Conservation (phyloP, 64 coral and sea anemone genomes). For the Pocillopora verrucosa region DNA sequence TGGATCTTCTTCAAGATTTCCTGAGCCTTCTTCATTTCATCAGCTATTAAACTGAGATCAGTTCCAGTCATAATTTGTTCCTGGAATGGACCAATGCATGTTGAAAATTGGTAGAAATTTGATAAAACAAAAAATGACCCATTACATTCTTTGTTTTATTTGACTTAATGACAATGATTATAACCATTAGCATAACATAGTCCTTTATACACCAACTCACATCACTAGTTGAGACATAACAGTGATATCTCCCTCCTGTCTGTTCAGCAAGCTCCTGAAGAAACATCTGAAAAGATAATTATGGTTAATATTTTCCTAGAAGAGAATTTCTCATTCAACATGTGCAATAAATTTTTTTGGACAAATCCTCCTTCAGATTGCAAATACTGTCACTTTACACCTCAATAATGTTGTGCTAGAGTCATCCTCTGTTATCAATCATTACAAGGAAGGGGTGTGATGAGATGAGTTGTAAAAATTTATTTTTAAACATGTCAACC, state of each 20-base stretch:
- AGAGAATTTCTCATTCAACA: too few relatives aligned
- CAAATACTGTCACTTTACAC: too few relatives aligned
- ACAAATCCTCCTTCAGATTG: too few relatives aligned
- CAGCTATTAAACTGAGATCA: constrained; percentile 80
- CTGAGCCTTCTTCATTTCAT: constrained; percentile 82
- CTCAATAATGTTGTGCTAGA: too few relatives aligned
- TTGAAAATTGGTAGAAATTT: not conserved
- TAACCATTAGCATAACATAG: not conserved
- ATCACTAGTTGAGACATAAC: constrained; percentile 92
- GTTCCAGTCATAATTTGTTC: constrained; percentile 96
- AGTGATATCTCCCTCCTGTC: constrained; percentile 92
- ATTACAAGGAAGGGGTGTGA: too few relatives aligned
- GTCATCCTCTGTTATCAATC: too few relatives aligned
- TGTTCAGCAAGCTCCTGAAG: constrained; percentile 85
- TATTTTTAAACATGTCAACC: too few relatives aligned
- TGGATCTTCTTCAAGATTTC: constrained; percentile 70
- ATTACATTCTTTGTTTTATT: not conserved
- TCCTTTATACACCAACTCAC: constrained; percentile 39
- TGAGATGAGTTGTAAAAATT: too few relatives aligned
- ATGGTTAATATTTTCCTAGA: too few relatives aligned
- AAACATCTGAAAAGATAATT: constrained; percentile 60
- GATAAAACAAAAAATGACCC: not conserved
- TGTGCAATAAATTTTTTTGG: too few relatives aligned
- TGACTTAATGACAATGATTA: not conserved
- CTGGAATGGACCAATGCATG: constrained; percentile 20